These are phyloP conservation scores for rat (Rattus norvegicus) DNA, from an alignment of 2,113 vertebrate genomes.

Conservation along the genomic window DNA sequence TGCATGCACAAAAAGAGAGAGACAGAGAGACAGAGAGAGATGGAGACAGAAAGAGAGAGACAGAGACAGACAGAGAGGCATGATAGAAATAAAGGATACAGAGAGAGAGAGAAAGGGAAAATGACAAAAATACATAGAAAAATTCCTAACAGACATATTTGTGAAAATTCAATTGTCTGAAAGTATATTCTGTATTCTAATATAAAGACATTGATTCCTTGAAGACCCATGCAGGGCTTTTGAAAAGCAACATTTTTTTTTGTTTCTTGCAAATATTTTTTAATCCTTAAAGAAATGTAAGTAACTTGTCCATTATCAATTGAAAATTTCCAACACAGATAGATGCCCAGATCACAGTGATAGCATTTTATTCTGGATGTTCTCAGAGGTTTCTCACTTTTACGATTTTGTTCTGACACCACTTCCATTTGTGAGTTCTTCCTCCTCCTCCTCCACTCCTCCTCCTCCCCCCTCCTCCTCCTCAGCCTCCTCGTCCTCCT, in stretches of 20 bases:
- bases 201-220: background rate
- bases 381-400: background rate
- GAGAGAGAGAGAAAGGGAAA: too few relatives aligned
- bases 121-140: background rate
- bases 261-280: background rate
- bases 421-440: background rate
- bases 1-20: background rate
- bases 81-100: too few relatives aligned
- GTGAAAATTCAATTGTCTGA: background rate
- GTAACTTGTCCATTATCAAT: background rate
- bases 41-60: background rate
- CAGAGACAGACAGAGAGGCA: background rate
- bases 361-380: background rate
- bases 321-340: background rate
- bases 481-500: too few relatives aligned
- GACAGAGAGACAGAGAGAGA: background rate
- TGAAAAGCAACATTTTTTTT: background rate
- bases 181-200: background rate
- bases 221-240: background rate
- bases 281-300: background rate
- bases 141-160: background rate
- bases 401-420: background rate
- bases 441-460: background rate
- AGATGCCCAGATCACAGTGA: background rate
- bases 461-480: too few relatives aligned